Conservation (phyloP, 2,113 vertebrate genomes). For the Pithys albifrons region DNA sequence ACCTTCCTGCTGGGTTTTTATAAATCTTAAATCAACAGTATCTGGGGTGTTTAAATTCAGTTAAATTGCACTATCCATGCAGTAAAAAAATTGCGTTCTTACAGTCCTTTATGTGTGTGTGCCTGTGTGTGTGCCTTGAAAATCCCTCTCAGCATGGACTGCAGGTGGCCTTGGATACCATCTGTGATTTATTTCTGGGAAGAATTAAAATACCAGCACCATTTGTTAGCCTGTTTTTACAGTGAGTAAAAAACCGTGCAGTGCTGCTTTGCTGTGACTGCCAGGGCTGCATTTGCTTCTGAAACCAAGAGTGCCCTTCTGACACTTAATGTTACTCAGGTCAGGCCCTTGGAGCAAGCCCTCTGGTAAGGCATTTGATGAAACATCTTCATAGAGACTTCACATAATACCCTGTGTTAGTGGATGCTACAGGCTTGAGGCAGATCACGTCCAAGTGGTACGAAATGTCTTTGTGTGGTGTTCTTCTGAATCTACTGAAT, state of each 20-base stretch:
- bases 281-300: neutral
- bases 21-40: slow-evolving; percentile 45
- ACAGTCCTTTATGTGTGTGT: slow-evolving; percentile 17
- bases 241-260: slow-evolving; percentile 28
- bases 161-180: slow-evolving; percentile 68
- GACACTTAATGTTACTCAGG: neutral
- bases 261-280: neutral
- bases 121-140: slow-evolving; percentile 30
- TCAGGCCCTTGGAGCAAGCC: neutral
- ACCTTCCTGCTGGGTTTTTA: slow-evolving; percentile 43
- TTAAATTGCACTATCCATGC: slow-evolving; percentile 49
- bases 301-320: neutral
- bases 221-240: slow-evolving; percentile 63
- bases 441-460: neutral
- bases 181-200: slow-evolving; percentile 70
- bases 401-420: neutral
- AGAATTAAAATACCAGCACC: slow-evolving; percentile 67
- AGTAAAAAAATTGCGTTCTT: slow-evolving; percentile 46
- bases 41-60: slow-evolving; percentile 54
- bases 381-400: neutral
- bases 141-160: slow-evolving; percentile 50
- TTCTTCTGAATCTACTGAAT: neutral
- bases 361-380: neutral
- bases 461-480: neutral
- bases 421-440: neutral